A percentile compares a stretch with the other conserved stretches of the same genome.
phyloP scores from a whole-genome alignment of 2,797 vertebrate species.

The Manis pentadactyla region DNA sequence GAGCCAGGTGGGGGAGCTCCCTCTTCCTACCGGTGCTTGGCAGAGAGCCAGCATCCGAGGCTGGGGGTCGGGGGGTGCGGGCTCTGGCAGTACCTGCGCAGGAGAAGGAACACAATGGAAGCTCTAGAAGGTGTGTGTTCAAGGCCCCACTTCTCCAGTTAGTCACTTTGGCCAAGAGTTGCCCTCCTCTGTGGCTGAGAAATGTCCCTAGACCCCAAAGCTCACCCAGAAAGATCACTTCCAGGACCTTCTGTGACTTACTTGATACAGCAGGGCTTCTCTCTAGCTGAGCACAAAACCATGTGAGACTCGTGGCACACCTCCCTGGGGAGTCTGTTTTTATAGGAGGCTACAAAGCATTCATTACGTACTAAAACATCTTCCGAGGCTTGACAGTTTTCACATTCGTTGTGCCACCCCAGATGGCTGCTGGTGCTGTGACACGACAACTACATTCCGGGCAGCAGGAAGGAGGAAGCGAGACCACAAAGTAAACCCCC shows the following conservation, averaged over 20 bases:
- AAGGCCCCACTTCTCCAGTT: background rate
- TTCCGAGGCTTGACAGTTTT: background rate
- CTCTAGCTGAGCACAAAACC: background rate
- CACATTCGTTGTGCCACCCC: background rate
- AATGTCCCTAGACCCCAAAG: no score
- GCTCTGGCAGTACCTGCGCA: no score
- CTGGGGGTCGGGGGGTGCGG: no score
- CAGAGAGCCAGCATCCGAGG: background rate
- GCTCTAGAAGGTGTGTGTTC: background rate
- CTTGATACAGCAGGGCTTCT: background rate
- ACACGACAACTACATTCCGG: background rate
- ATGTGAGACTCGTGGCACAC: background rate
- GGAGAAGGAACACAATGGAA: background rate
- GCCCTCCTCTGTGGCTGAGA: background rate
- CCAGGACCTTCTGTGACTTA: background rate
- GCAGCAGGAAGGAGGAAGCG: background rate
- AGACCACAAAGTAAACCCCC: background rate
- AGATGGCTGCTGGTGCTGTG: no score
- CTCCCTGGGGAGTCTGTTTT: background rate
- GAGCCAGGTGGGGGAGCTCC: background rate
- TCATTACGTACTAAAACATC: background rate
- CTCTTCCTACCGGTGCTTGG: background rate
- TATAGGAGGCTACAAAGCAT: background rate
- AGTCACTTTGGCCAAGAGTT: background rate
- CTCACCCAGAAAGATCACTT: background rate